Evolutionary conservation across 2,113 vertebrate genomes (phyloP).

Genomic region (Aptenodytes patagonicus): DNA sequence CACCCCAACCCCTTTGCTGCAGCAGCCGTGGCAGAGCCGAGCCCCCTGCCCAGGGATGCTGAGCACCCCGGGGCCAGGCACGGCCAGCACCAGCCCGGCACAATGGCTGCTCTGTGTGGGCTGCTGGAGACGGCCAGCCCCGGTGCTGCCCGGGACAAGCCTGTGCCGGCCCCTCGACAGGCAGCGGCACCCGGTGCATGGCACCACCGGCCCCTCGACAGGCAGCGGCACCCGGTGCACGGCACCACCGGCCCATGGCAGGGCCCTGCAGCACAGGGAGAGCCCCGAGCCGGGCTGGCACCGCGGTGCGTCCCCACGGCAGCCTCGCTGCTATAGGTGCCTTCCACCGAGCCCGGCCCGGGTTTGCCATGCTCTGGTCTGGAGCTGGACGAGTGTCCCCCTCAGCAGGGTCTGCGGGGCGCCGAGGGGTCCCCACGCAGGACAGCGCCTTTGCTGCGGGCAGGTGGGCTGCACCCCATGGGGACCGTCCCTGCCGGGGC

Average conservation of each 20-base stretch:
- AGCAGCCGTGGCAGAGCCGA: background rate
- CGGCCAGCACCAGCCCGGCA: background rate
- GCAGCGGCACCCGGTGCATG: background rate
- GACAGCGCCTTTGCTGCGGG: background rate
- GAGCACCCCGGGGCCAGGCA: background rate
- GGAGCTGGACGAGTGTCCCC: background rate
- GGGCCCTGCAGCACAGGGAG: background rate
- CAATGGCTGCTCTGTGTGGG: background rate
- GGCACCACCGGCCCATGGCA: background rate
- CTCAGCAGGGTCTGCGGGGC: background rate
- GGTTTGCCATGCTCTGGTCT: too few species aligned
- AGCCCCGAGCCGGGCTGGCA: background rate
- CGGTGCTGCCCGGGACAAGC: background rate
- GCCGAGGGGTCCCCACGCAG: background rate
- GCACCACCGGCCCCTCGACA: background rate
- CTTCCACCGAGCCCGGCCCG: background rate
- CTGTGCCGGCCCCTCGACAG: background rate
- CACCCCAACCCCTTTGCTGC: too few species aligned
- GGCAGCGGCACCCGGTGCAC: background rate
- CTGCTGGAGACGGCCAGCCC: background rate
- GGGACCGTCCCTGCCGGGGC: background rate
- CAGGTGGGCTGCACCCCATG: background rate
- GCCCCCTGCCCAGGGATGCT: background rate
- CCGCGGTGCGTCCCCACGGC: background rate
- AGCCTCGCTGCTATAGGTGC: background rate